Evolutionary conservation across 2,113 vertebrate species (phyloP).

Genomic region (Murina feae): DNA sequence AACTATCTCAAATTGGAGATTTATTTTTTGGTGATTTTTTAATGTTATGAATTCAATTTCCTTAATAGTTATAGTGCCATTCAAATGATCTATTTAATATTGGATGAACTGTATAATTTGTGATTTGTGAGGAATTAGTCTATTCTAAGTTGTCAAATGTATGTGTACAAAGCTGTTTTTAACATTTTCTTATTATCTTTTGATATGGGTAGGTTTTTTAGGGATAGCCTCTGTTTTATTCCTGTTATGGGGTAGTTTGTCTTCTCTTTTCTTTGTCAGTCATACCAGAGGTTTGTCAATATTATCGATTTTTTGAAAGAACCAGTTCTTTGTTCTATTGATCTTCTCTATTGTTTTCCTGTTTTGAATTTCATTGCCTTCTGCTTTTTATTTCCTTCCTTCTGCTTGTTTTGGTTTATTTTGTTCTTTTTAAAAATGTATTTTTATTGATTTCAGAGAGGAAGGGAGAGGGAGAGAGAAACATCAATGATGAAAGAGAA

Average conservation of each 20-base stretch:
- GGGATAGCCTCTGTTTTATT: neutral
- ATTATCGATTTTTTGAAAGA: neutral
- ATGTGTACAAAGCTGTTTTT: neutral
- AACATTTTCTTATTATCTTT: neutral
- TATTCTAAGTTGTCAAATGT: neutral
- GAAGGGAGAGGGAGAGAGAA: too few relatives aligned
- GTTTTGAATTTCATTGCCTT: neutral
- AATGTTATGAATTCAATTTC: neutral
- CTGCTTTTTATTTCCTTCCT: constrained; percentile 13
- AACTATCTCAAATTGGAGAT: neutral
- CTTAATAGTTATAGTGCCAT: neutral
- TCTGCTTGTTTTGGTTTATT: neutral
- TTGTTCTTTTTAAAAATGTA: neutral
- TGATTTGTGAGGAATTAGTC: neutral
- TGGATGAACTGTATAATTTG: neutral
- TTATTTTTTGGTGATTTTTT: neutral
- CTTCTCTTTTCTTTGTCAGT: neutral
- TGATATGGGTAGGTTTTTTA: neutral
- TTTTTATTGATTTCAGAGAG: too few relatives aligned
- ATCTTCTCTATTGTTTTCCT: neutral
- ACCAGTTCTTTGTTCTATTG: neutral
- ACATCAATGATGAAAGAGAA: too few relatives aligned
- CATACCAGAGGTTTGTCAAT: neutral
- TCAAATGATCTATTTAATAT: neutral
- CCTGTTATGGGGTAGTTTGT: neutral